Percentiles rank a stretch among this genome's conserved stretches.
These are phyloP conservation scores for Rhopalosiphum maidis DNA, from an alignment of 1,140 invertebrate species.

Conservation along the genomic window DNA sequence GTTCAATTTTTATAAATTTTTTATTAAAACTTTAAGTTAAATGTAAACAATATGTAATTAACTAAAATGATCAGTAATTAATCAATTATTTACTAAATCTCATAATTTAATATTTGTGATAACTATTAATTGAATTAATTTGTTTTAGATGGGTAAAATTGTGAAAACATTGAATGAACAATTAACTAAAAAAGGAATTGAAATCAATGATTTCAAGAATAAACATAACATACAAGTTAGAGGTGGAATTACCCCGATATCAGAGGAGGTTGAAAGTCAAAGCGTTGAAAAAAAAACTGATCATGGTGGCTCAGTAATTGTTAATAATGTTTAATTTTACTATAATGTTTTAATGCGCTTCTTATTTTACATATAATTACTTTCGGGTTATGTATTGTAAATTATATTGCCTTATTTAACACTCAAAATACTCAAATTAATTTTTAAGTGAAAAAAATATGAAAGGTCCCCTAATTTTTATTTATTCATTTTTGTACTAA, in stretches of 20 bases:
- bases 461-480: neutral
- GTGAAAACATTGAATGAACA: constrained; percentile 73
- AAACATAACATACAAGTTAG: constrained; percentile 84
- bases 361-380: neutral
- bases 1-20: neutral
- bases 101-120: neutral
- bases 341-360: neutral
- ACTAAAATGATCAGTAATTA: neutral
- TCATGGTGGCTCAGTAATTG: constrained; percentile 45
- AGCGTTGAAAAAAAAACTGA: constrained; percentile 28
- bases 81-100: neutral
- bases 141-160: constrained; percentile 49
- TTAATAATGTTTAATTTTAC: constrained; percentile 39
- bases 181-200: constrained; percentile 83
- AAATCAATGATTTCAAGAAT: constrained; percentile 93
- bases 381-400: neutral
- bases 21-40: neutral
- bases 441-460: constrained; percentile 31
- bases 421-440: neutral
- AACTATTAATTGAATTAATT: neutral
- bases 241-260: constrained; percentile 62
- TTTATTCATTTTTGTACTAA: constrained; percentile 30
- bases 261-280: constrained; percentile 49
- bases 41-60: neutral
- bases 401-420: constrained; percentile 24